Base-by-base conservation (phyloP, 1,140 invertebrate genomes). In the Meloidogyne hapla region DNA sequence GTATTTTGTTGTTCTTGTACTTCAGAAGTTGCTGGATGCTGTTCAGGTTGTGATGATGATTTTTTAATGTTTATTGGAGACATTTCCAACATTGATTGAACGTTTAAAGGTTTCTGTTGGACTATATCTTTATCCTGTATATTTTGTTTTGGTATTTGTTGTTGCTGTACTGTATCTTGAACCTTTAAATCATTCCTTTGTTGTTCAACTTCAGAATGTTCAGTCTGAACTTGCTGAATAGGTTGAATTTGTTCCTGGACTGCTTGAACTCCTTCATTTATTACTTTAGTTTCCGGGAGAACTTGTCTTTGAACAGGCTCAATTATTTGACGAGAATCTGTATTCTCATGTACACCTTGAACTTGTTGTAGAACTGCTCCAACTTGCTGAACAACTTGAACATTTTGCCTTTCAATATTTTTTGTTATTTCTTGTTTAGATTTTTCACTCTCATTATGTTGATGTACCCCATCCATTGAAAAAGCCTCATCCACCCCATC, bases 311-410 rank as follows among this genome's bases (percentile, higher is more conserved):
- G 40, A 42, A 21, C 9, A 10, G 9, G 48, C 0, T 62, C n/a
- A 38, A 2, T 5, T 23, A 18, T 56, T 25, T 12, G n/a, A 71
- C 21, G 56, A n/a, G n/a, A n/a, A n/a, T n/a, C n/a, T n/a, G n/a
- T n/a, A n/a, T n/a, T n/a, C n/a, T n/a, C n/a, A n/a, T 72, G 69
- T 0, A 26, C 70, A 62, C 18, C 33, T 63, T 62, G 33, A 33
- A 33, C 10, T 63, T 63, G 64, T 72, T 72, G 48, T 48, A 63
- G 70, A 21, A 72, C n/a, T 25, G 48, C 21, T 13, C 25, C 10
- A 72, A 72, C 21, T 63, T 72, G 21, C 63, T 72, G 42, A 13
- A 70, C 69, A 23, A 13, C 28, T 26, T 61, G 45, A 45, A 28
- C 13, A 6, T 70, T 45, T 42, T 45, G 25, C 2, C 8, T n/a